Percentiles rank a stretch among this genome's conserved stretches.
These are phyloP conservation scores for Eurystomus glaucurus DNA, from an alignment of 2,797 vertebrate species.

Conservation along the genomic window DNA sequence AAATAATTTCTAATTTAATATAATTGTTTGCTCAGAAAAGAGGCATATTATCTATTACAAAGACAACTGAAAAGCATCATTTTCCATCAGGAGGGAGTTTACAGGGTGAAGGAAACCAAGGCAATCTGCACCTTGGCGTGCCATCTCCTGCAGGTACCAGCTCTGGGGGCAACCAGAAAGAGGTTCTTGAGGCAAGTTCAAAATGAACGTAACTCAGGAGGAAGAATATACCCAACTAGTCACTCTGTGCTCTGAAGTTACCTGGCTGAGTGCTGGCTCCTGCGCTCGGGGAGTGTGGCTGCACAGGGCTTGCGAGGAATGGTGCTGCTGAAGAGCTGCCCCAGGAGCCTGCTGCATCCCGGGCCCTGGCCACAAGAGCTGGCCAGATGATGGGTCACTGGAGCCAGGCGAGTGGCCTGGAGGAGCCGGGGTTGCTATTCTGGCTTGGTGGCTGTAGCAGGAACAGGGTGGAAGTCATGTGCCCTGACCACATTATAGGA, in stretches of 20 bases:
- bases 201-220: background rate
- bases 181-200: fast-evolving
- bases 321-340: fast-evolving
- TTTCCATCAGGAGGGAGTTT: background rate
- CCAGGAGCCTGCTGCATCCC: background rate
- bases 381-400: background rate
- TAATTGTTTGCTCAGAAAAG: background rate
- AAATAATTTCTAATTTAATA: background rate
- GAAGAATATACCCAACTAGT: fast-evolving
- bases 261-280: background rate
- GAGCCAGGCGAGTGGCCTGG: background rate
- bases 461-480: conserved; percentile 53
- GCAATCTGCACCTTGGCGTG: fast-evolving
- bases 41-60: background rate
- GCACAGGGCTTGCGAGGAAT: background rate
- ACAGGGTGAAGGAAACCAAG: background rate
- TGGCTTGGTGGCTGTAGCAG: background rate
- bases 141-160: background rate
- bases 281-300: background rate
- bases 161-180: background rate
- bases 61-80: background rate
- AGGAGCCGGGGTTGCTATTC: background rate
- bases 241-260: background rate
- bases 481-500: conserved; percentile 51
- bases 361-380: fast-evolving